Evolutionary conservation across 2,797 vertebrate genomes (phyloP).

Genomic region (Parambassis ranga): DNA sequence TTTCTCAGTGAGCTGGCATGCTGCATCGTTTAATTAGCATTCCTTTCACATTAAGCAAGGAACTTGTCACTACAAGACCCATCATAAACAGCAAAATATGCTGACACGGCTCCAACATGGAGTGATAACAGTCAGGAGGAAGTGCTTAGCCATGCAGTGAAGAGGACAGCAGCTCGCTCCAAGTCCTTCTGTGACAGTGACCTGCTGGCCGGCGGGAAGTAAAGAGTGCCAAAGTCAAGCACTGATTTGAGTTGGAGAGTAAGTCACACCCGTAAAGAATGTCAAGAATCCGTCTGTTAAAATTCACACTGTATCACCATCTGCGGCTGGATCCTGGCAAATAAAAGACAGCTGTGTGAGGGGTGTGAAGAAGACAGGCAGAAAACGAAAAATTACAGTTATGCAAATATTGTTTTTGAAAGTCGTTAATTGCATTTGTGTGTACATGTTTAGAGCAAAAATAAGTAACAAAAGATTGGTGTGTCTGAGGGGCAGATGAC

Average conservation of each 20-base stretch:
- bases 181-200: constrained; percentile 46
- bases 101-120: constrained; percentile 33
- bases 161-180: constrained; percentile 34
- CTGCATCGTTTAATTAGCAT: constrained; percentile 65
- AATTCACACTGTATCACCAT: constrained; percentile 75
- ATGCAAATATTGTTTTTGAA: not conserved
- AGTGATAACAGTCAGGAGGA: not conserved
- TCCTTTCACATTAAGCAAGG: constrained; percentile 54
- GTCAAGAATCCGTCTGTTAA: constrained; percentile 77
- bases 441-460: not conserved
- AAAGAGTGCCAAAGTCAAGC: constrained; percentile 18
- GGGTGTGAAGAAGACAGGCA: not conserved
- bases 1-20: constrained; percentile 19
- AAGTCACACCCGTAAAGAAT: constrained; percentile 75
- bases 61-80: constrained; percentile 63
- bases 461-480: no score
- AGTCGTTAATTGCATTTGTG: not conserved
- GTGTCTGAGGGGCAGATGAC: constrained; percentile 19
- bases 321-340: constrained; percentile 68
- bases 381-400: constrained; percentile 7
- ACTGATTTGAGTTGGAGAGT: constrained; percentile 43
- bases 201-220: constrained; percentile 40
- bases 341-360: constrained; percentile 74
- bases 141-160: not conserved
- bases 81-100: constrained; percentile 54